Conservation (phyloP, 2,888 invertebrate species). For the Oxyteleia sp. region DNA sequence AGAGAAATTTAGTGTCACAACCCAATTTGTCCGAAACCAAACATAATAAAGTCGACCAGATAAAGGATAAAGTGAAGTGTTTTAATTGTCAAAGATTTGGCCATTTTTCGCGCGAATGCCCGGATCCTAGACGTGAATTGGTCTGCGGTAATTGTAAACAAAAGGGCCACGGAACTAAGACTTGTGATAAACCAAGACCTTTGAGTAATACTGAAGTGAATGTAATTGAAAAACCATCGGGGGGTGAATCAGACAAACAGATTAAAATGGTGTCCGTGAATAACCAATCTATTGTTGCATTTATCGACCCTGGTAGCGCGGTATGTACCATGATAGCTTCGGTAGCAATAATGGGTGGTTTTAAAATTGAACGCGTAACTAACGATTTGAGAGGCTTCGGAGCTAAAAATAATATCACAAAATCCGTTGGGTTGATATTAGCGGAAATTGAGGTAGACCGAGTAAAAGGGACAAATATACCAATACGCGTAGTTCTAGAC, state of each 20-base stretch:
- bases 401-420: neutral
- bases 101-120: conserved; percentile 24
- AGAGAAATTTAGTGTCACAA: too few relatives aligned
- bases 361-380: neutral
- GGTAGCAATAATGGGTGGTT: neutral
- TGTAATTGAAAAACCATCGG: neutral
- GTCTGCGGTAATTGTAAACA: conserved; percentile 29
- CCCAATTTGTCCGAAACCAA: too few relatives aligned
- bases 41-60: too few relatives aligned
- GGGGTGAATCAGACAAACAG: neutral
- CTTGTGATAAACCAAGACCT: conserved; percentile 23
- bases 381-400: neutral
- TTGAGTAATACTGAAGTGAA: neutral
- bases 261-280: neutral
- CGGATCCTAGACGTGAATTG: conserved; percentile 6
- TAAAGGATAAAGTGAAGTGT: too few relatives aligned
- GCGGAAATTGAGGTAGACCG: neutral
- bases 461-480: neutral
- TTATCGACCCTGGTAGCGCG: neutral
- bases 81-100: conserved; percentile 46
- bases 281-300: neutral
- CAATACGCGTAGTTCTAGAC: neutral
- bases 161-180: conserved; percentile 33
- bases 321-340: neutral
- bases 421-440: conserved; percentile 3